Conservation (phyloP, 2,797 vertebrate genomes). For the Ptychadena robeensis region DNA sequence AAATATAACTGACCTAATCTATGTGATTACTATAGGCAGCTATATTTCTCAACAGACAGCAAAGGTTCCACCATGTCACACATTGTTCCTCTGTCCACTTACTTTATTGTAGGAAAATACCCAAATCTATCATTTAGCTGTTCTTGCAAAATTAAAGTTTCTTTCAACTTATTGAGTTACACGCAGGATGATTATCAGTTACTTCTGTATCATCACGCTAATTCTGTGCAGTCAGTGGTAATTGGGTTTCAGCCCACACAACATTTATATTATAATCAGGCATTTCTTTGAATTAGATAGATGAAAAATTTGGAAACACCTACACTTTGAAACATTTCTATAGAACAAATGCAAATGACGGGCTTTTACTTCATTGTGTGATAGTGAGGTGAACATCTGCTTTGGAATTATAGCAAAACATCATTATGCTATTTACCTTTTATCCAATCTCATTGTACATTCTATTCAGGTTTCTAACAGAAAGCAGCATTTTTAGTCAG, state of each 20-base stretch:
- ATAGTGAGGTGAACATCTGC: constrained; percentile 49
- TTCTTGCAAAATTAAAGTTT: constrained; percentile 10
- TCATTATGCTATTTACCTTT: neutral
- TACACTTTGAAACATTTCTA: constrained; percentile 40
- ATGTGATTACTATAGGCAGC: neutral
- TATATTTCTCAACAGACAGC: neutral
- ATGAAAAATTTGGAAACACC: constrained; percentile 35
- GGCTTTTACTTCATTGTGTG: constrained; percentile 42
- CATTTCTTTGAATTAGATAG: constrained; percentile 52
- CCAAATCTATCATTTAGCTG: constrained; percentile 7
- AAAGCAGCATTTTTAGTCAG: constrained; percentile 5
- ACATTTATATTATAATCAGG: constrained; percentile 50
- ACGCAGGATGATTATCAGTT: constrained; percentile 28
- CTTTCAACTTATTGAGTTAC: constrained; percentile 9
- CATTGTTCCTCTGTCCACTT: neutral
- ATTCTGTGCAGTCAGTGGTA: constrained; percentile 40
- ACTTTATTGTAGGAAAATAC: constrained; percentile 7
- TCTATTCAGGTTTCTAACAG: constrained; percentile 14
- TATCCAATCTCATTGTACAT: constrained; percentile 14
- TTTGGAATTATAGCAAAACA: constrained; percentile 51
- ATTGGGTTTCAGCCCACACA: constrained; percentile 47
- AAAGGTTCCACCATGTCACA: neutral
- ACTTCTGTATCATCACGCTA: constrained; percentile 36
- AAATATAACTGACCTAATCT: too few relatives aligned
- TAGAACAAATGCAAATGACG: constrained; percentile 38